Evolutionary conservation across 2,797 vertebrate genomes (phyloP), one percentile per base, ranked within the genome.

Genomic region (Leucoraja ocellata): DNA sequence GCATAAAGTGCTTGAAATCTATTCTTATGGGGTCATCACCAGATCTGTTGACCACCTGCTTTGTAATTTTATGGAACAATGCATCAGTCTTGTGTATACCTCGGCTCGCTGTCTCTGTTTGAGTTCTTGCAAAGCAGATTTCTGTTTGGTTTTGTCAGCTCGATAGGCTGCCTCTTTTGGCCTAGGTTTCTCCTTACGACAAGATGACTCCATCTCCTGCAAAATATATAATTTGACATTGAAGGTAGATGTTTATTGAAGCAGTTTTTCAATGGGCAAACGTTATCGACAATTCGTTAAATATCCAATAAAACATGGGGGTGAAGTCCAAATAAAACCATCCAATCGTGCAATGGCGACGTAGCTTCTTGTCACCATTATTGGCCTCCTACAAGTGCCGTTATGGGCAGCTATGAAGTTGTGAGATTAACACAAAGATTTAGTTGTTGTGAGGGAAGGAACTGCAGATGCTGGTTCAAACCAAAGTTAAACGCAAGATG

Each of bases 31-130:
- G 61, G 13, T 6, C 7, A 6, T 65, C 28, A 65, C 5, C 61
- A 65, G 4, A 65, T 65, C n/a, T 9, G 9, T 86, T 16, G 25
- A 28, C 54, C 54, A 61, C 25, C 28, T 3, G 83, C 54, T 86
- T 86, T 86, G 58, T 86, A 63, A 13, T 46, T 18, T n/a, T 58
- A 86, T 21, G 1, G 25, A 63, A 13, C 13, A 21, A 16, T 32
- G 4, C 1, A 88, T 88, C 63, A 68, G 1, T 16, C 25, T 63
- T n/a, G 28, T 16, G 2, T 16, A 54, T 76, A 98, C 98, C 98
- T 99, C 98, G 0, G 98, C 98, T 94, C 98, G 96, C 94, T 99
- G 98, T 91, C 98, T 96, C 94, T 99, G 98, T 94, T 99, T 99
- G 91, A 98, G 97, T 95, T 99, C 98, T 78, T 98, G 98, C 94